Conservation (phyloP, 2,113 vertebrate genomes). For the Colistium nudipinnis region DNA sequence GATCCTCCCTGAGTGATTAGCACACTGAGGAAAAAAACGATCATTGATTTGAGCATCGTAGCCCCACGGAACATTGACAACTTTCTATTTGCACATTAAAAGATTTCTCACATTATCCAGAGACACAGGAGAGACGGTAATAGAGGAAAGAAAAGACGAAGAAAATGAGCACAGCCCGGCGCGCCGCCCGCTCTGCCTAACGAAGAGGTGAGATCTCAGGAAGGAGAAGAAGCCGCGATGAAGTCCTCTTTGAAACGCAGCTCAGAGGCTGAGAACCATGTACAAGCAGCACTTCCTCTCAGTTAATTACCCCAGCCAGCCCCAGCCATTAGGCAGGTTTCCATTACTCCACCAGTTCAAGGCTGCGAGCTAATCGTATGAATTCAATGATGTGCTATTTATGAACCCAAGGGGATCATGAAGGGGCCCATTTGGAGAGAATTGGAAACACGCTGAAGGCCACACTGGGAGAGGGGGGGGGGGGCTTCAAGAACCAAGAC, state of each 20-base stretch:
- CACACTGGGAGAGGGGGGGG: too few species aligned
- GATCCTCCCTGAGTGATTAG: slow-evolving; percentile 48
- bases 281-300: slow-evolving; percentile 38
- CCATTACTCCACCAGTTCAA: slow-evolving; percentile 64
- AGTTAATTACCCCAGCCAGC: slow-evolving; percentile 61
- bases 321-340: slow-evolving; percentile 56
- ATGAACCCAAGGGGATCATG: slow-evolving; percentile 54
- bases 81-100: slow-evolving; percentile 47
- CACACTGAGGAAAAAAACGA: slow-evolving; percentile 46
- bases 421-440: slow-evolving; percentile 17
- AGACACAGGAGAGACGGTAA: slow-evolving; percentile 27
- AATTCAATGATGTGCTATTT: slow-evolving; percentile 70
- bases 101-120: slow-evolving; percentile 36
- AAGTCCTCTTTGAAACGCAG: slow-evolving; percentile 36
- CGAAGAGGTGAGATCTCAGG: slow-evolving; percentile 14
- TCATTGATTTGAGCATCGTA: slow-evolving; percentile 40
- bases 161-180: slow-evolving; percentile 20
- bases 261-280: slow-evolving; percentile 29
- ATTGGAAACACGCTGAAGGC: slow-evolving; percentile 34
- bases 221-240: slow-evolving; percentile 17
- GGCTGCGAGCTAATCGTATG: slow-evolving; percentile 51
- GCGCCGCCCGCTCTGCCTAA: neutral
- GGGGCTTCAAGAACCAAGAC: neutral
- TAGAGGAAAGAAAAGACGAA: slow-evolving; percentile 22
- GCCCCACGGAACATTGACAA: slow-evolving; percentile 29